These are phyloP conservation scores for Hyperoplus lanceolatus DNA, from an alignment of 2,797 vertebrate genomes.

Conservation along the genomic window DNA sequence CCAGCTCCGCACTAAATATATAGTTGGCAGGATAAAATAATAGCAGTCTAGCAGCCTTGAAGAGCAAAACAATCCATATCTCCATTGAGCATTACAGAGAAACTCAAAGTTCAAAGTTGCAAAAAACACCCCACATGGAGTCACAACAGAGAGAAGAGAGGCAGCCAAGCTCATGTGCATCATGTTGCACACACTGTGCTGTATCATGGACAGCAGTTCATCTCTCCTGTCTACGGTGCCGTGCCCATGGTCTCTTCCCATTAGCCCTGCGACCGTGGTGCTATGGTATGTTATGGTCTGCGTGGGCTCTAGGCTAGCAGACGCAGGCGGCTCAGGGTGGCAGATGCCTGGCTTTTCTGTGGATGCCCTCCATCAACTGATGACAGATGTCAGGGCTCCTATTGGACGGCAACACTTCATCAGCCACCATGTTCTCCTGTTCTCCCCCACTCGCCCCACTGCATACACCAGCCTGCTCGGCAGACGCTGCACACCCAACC, in stretches of 20 bases:
- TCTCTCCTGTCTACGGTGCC: conserved; percentile 73
- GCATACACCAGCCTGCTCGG: conserved; percentile 78
- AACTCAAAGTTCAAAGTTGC: conserved; percentile 47
- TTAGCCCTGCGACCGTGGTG: conserved; percentile 78
- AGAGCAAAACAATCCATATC: conserved; percentile 15
- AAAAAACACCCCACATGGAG: conserved; percentile 29
- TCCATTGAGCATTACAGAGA: conserved; percentile 32
- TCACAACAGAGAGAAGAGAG: conserved; percentile 35
- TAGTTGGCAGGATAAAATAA: conserved; percentile 31
- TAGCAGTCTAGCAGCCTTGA: background rate
- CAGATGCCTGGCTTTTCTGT: conserved; percentile 85
- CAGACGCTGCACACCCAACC: conserved; percentile 67
- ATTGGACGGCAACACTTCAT: conserved; percentile 85
- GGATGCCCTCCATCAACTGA: conserved; percentile 85
- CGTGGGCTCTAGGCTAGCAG: conserved; percentile 68
- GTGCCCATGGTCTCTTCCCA: conserved; percentile 84
- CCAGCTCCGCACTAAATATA: conserved; percentile 27
- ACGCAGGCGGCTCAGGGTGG: conserved; percentile 79
- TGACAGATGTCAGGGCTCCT: conserved; percentile 89
- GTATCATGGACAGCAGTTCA: conserved; percentile 73
- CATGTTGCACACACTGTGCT: conserved; percentile 44
- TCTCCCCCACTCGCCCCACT: conserved; percentile 65
- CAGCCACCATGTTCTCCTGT: conserved; percentile 74
- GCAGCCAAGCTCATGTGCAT: conserved; percentile 42
- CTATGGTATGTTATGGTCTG: conserved; percentile 43